Base-by-base conservation (phyloP, 2,888 invertebrate genomes). In the Nyleta sp. region DNA sequence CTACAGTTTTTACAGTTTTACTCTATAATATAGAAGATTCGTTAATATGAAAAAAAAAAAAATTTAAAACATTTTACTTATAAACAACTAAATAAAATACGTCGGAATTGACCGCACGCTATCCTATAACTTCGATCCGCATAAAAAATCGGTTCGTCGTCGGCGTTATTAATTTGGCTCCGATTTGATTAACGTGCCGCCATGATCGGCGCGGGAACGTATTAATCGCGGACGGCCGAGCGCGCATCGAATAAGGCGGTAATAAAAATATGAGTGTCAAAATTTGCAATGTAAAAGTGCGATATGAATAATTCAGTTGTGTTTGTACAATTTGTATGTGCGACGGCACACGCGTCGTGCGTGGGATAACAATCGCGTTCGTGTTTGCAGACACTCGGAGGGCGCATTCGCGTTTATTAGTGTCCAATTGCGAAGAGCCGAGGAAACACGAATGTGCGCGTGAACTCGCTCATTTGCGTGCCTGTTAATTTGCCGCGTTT, bases 381-480 rank as follows among this genome's bases (percentile, higher is more conserved):
- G 79, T 81, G 81, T 81, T 83, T 81, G 82, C 83, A 76, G 83
- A 83, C 83, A 84, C 82, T 81, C 82, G 80, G 62, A 65, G 72
- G 75, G 78, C 70, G 78, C 81, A 81, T 76, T 75, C 81, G 84
- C 85, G 87, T 88, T 89, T 89, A 89, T 89, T 88, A 88, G 88
- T 86, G 87, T 88, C 87, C 89, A 87, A 87, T 88, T 89, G 88
- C 86, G 85, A 87, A 79, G 83, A 83, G 83, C 65, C 70, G 76
- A 80, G 82, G 83, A 68, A 84, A 84, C 85, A 84, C 84, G 87
- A 87, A 84, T 82, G 84, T 82, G 84, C 85, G 88, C 86, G 87
- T 84, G 87, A 88, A 88, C 88, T 88, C 87, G 88, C 88, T 88
- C 89, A 89, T 88, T 89, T 88, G 88, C 88, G 89, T 87, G 88